Evolutionary conservation across 2,797 vertebrate species (phyloP), one percentile per base, ranked within the genome.

Genomic region (Alca torda): DNA sequence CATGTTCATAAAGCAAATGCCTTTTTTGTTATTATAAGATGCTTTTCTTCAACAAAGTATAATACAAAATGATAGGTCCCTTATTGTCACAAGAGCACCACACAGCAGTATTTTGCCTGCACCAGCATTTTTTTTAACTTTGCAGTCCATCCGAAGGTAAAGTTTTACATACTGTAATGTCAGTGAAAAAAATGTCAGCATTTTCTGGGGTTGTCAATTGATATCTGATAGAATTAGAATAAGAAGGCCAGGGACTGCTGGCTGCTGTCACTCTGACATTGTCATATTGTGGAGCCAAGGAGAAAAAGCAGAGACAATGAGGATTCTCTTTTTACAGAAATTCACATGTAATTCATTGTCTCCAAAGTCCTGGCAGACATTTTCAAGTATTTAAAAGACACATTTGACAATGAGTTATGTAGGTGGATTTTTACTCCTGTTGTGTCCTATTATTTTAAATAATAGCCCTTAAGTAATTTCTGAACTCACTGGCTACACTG

Each of bases 91-190:
- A 88, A 73, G 67, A 95, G 60, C 60, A 78, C 59, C 93, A 80
- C 56, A 33, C 35, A 77, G 63, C 63, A 84, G 37, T 63, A 45
- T 74, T 96, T 89, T 33, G 17, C 30, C 74, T 90, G 41, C 30
- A 54, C 30, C 57, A 95, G 79, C 90, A 85, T 65, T 83, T 96
- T 84, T 60, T 53, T 89, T 85, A 79, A 80, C 68, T 90, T 91
- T 93, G 57, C 33, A 68, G 70, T 63, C 31, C 33, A 76, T 68
- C 10, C 45, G 88, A 95, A 95, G 91, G 86, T 88, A 87, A 93
- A 85, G 50, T 87, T 95, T 96, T 96, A 78, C 79, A 92, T 95
- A 91, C 64, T 94, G 64, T 93, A 96, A 78, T 89, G 86, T 82
- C 88, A 90, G 61, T 93, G 90, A 87, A 72, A 95, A 94, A 89